Percentiles rank a stretch among this genome's conserved stretches.
These are phyloP conservation scores for Turdus rufiventris DNA, from an alignment of 2,113 vertebrate species.

Conservation along the genomic window DNA sequence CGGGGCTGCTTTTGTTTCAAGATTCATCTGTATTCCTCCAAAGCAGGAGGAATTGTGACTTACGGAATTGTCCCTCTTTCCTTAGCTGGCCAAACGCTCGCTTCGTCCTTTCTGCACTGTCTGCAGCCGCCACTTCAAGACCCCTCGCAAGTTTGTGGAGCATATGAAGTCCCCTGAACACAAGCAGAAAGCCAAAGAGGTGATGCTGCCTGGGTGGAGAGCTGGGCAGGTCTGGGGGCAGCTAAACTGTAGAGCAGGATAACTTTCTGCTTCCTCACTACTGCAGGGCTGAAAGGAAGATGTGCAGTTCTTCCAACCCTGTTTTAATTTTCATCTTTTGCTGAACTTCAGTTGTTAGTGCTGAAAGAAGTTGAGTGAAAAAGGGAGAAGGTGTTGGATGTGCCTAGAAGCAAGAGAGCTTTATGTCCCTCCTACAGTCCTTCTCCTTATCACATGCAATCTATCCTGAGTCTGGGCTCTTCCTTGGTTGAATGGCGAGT, in stretches of 20 bases:
- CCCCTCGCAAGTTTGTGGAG: conserved; percentile 88
- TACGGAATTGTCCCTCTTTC: neutral
- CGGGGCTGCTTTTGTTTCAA: neutral
- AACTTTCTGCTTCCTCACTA: neutral
- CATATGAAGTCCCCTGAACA: conserved; percentile 91
- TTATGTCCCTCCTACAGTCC: neutral
- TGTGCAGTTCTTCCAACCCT: neutral
- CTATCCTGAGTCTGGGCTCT: neutral
- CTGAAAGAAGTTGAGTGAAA: neutral
- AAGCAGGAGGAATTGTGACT: neutral
- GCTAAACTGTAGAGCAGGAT: neutral
- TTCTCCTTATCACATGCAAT: neutral
- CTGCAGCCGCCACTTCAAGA: conserved; percentile 90
- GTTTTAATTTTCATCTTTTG: neutral
- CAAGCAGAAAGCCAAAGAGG: conserved; percentile 85
- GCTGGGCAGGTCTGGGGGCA: neutral
- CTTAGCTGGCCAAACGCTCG: conserved; percentile 81
- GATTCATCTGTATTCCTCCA: neutral
- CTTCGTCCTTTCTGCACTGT: conserved; percentile 86
- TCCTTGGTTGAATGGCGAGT: neutral
- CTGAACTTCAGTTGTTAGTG: neutral
- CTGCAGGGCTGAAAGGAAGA: neutral
- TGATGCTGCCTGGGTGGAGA: conserved; percentile 23
- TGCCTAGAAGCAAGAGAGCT: neutral
- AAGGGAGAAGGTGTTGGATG: neutral